A percentile compares a stretch with the other conserved stretches of the same genome.
Evolutionary conservation across 2,888 invertebrate genomes (phyloP).

Genomic region (Tetragnatha montana): DNA sequence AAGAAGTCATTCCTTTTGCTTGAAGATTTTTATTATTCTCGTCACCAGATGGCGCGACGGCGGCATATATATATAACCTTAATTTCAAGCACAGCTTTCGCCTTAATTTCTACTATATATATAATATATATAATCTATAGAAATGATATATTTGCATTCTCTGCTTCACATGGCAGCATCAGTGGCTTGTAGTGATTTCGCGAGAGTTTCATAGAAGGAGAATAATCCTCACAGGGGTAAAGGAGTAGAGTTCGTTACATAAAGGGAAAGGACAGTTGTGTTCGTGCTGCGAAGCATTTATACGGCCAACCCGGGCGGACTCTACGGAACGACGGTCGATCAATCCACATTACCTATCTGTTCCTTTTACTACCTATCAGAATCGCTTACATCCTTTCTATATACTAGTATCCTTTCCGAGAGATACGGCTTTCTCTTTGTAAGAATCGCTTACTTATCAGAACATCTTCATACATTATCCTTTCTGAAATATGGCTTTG

Average conservation of each 20-base stretch:
- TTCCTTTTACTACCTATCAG: no score
- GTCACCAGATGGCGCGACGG: conserved; percentile 71
- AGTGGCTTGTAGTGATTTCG: conserved; percentile 63
- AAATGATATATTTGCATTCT: conserved; percentile 71
- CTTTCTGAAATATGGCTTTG: no score
- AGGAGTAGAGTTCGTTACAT: conserved; percentile 38
- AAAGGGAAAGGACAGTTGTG: conserved; percentile 48
- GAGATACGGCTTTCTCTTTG: no score
- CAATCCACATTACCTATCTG: neutral
- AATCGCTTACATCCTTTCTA: no score
- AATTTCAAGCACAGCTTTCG: conserved; percentile 71
- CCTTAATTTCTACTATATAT: conserved; percentile 70
- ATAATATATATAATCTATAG: conserved; percentile 70
- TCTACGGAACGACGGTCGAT: neutral
- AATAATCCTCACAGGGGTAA: conserved; percentile 39
- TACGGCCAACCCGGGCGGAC: conserved; percentile 55
- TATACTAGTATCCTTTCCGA: no score
- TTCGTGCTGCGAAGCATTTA: conserved; percentile 70
- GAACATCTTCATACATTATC: no score
- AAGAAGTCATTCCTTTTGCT: conserved; percentile 68
- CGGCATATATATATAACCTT: conserved; percentile 63
- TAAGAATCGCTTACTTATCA: no score
- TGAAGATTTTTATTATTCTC: conserved; percentile 71
- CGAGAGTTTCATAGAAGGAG: conserved; percentile 47
- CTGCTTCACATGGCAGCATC: conserved; percentile 71